These are phyloP conservation scores for Eira barbara DNA, from an alignment of 2,113 vertebrate species.

Conservation along the genomic window DNA sequence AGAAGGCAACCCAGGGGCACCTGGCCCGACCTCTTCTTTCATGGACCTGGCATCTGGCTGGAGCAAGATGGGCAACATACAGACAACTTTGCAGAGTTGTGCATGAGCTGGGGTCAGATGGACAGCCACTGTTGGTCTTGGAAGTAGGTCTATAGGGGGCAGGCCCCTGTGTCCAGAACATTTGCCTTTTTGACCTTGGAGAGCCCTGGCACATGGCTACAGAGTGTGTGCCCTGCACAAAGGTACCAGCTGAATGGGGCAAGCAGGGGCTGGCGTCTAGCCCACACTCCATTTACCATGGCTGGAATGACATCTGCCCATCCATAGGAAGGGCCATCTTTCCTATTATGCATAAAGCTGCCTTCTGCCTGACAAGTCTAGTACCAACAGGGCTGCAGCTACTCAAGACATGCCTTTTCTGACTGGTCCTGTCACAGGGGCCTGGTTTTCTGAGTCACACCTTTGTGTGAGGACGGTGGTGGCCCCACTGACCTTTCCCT, in stretches of 20 bases:
- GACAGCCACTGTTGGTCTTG: neutral
- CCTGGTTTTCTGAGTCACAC: neutral
- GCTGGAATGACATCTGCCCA: fast-evolving
- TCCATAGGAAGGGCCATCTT: neutral
- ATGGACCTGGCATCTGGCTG: neutral
- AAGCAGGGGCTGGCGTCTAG: neutral
- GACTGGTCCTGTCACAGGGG: neutral
- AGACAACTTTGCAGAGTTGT: neutral
- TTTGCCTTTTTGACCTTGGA: neutral
- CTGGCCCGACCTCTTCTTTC: neutral
- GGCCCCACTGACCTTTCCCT: neutral
- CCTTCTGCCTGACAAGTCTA: neutral
- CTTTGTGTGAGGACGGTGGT: too few relatives aligned
- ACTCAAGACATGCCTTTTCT: neutral
- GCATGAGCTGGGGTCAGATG: neutral
- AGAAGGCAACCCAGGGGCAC: neutral
- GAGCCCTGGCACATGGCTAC: neutral
- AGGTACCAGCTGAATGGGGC: too few relatives aligned
- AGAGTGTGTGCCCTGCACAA: neutral
- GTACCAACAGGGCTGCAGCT: neutral
- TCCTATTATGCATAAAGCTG: neutral
- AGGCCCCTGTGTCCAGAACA: neutral
- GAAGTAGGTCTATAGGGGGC: too few relatives aligned
- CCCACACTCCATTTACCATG: neutral
- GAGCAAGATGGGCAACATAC: neutral